Percentiles rank a stretch among this genome's conserved stretches.
These are phyloP conservation scores for Tragelaphus eurycerus DNA, from an alignment of 2,797 vertebrate species.

Conservation along the genomic window DNA sequence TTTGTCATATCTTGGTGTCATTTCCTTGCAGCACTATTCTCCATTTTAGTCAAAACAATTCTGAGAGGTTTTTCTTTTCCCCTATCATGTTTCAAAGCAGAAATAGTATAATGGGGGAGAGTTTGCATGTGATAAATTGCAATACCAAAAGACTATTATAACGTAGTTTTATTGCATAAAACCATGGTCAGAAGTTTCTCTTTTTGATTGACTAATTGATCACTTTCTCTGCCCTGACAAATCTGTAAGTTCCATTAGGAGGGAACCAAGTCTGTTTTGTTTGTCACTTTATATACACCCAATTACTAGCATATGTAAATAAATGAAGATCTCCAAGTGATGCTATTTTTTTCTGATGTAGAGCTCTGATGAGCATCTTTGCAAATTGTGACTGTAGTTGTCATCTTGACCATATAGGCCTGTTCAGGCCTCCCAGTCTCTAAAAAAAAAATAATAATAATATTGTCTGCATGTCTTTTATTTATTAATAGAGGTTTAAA, in stretches of 20 bases:
- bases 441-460: background rate
- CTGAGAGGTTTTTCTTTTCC: background rate
- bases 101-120: background rate
- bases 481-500: background rate
- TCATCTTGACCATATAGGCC: background rate
- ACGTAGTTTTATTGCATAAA: background rate
- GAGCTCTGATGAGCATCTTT: background rate
- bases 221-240: background rate
- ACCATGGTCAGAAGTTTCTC: background rate
- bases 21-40: background rate
- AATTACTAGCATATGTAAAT: background rate
- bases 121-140: background rate
- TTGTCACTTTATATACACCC: background rate
- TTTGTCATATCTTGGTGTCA: background rate
- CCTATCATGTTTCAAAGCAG: background rate
- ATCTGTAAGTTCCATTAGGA: background rate
- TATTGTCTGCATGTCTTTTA: background rate
- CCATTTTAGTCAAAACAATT: background rate
- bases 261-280: background rate
- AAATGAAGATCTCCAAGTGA: background rate
- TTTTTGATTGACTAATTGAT: background rate
- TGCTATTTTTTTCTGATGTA: background rate
- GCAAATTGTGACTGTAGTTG: background rate
- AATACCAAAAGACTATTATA: background rate
- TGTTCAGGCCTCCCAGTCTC: background rate